These are phyloP conservation scores for Perizoma flavofasciatum DNA, from an alignment of 2,888 invertebrate species.

Conservation along the genomic window DNA sequence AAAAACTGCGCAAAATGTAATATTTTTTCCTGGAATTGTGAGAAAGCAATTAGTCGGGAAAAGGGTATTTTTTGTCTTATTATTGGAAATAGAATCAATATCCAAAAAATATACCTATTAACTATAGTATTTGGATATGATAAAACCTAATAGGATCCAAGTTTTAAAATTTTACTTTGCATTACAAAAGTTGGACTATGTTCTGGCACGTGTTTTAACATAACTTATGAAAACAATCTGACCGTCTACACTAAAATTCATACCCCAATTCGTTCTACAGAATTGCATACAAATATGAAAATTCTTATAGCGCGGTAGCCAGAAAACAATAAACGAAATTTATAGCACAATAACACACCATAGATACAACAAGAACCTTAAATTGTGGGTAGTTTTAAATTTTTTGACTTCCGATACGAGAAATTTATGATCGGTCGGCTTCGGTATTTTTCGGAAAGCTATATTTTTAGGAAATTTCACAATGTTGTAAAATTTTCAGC, in stretches of 20 bases:
- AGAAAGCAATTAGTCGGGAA: too few relatives aligned
- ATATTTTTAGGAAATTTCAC: constrained; percentile 2
- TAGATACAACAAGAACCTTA: constrained; percentile 21
- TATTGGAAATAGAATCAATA: too few relatives aligned
- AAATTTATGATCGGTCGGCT: constrained; percentile 18
- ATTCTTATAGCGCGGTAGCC: constrained; percentile 15
- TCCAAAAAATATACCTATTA: too few relatives aligned
- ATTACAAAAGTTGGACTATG: too few relatives aligned
- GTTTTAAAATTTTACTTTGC: too few relatives aligned
- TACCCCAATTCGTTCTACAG: background rate
- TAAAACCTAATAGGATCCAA: too few relatives aligned
- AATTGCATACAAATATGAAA: constrained; percentile 22
- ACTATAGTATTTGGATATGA: too few relatives aligned
- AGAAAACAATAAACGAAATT: constrained; percentile 35
- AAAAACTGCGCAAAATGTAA: too few relatives aligned
- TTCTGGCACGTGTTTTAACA: background rate
- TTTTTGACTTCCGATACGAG: constrained; percentile 24
- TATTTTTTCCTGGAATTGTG: too few relatives aligned
- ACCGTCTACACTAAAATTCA: background rate
- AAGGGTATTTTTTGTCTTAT: too few relatives aligned
- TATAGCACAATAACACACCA: constrained; percentile 23
- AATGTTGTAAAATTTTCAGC: background rate
- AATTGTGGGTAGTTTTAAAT: constrained; percentile 27
- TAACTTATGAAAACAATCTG: constrained; percentile 1
- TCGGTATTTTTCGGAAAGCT: constrained; percentile 10